Conservation (phyloP, 2,797 vertebrate species). For the Hippopotamyrus pictus region DNA sequence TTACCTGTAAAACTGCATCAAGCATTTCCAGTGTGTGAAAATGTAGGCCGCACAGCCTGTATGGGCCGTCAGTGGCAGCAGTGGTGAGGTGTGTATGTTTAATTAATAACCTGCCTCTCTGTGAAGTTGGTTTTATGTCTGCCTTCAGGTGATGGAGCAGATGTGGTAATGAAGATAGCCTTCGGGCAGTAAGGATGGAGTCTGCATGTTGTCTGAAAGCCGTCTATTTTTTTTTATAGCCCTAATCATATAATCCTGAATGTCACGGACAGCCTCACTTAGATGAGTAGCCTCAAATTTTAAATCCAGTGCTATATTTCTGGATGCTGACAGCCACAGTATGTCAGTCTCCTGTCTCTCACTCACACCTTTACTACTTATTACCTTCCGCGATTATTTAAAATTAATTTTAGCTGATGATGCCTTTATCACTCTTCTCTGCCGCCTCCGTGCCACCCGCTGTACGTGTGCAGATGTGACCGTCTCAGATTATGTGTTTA, state of each 20-base stretch:
- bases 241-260: constrained; percentile 4
- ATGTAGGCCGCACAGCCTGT: neutral
- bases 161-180: neutral
- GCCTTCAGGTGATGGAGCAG: neutral
- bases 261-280: neutral
- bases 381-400: neutral
- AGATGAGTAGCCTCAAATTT: neutral
- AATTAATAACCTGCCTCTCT: neutral
- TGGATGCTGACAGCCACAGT: neutral
- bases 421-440: neutral
- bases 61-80: neutral
- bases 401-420: neutral
- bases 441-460: neutral
- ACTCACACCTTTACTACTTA: neutral
- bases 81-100: neutral
- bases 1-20: neutral
- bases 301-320: neutral
- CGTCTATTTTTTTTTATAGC: neutral
- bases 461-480: neutral
- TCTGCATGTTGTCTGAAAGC: neutral
- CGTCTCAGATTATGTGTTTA: neutral
- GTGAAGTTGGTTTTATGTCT: neutral
- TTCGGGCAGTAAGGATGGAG: neutral
- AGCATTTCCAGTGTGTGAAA: neutral
- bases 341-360: neutral